A percentile compares a stretch with the other conserved stretches of the same genome.
phyloP scores from a whole-genome alignment of 2,113 vertebrate genomes.

The Cephalopterus ornatus region DNA sequence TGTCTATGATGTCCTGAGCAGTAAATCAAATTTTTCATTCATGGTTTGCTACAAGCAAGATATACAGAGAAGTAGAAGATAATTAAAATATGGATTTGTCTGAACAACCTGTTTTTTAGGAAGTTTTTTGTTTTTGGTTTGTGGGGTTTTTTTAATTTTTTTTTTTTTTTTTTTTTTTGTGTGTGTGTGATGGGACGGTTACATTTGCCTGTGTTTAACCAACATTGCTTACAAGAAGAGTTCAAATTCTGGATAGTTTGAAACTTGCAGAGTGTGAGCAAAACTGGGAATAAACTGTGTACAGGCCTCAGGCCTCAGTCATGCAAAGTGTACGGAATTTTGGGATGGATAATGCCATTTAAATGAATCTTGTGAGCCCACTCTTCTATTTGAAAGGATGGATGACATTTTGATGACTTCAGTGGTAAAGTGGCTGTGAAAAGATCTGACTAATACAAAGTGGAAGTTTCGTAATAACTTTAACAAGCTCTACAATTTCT shows the following conservation, averaged over 20 bases:
- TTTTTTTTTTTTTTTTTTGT: no score
- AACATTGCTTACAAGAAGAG: not conserved
- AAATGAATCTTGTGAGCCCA: not conserved
- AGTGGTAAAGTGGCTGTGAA: conserved; percentile 51
- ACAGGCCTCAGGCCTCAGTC: not conserved
- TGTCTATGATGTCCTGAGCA: conserved; percentile 42
- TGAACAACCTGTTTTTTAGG: no score
- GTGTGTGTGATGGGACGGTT: not conserved
- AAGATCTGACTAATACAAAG: conserved; percentile 54
- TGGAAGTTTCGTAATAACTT: conserved; percentile 56
- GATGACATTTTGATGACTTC: conserved; percentile 58
- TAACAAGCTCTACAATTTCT: conserved; percentile 50
- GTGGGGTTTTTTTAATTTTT: no score
- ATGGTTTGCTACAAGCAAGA: conserved; percentile 48
- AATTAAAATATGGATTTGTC: not conserved
- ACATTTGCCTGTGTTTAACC: not conserved
- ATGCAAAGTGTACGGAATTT: not conserved
- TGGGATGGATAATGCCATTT: not conserved
- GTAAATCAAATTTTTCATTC: conserved; percentile 50
- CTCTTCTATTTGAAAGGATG: conserved; percentile 22
- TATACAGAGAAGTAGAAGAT: not conserved
- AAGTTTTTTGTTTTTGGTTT: not conserved
- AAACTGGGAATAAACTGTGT: not conserved
- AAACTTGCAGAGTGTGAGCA: not conserved
- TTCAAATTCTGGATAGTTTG: not conserved